phyloP scores from a whole-genome alignment of 2,888 invertebrate genomes.

The Cosmopolites sordidus region DNA sequence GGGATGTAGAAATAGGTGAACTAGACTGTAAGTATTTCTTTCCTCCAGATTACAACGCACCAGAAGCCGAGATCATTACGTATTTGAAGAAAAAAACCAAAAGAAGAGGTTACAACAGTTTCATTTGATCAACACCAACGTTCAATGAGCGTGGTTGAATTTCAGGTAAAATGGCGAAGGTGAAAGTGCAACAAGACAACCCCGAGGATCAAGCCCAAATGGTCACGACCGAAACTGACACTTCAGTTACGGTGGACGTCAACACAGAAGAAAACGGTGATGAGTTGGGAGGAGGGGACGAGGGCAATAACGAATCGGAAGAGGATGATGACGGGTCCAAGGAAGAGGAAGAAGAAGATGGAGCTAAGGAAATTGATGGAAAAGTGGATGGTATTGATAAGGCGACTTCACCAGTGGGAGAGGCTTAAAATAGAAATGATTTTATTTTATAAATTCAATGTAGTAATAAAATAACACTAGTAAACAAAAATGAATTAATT shows the following conservation, averaged over 20 bases:
- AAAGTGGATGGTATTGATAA: conserved; percentile 47
- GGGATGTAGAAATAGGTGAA: conserved; percentile 60
- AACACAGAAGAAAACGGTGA: conserved; percentile 21
- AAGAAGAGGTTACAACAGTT: conserved; percentile 39
- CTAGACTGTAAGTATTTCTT: conserved; percentile 65
- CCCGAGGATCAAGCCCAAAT: conserved; percentile 16
- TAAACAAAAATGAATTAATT: too few species aligned
- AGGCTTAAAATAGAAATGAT: not conserved
- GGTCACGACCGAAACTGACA: conserved; percentile 10
- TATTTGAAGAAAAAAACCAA: conserved; percentile 55
- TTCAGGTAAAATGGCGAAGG: conserved; percentile 17
- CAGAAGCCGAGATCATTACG: conserved; percentile 48
- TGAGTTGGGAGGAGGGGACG: conserved; percentile 26
- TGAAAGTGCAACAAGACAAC: conserved; percentile 4
- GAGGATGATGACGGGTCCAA: conserved; percentile 31
- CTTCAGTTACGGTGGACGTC: not conserved
- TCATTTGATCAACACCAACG: not conserved
- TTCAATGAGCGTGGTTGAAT: too few species aligned
- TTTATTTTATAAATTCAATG: too few species aligned
- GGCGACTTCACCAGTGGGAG: conserved; percentile 51
- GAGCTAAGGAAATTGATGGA: conserved; percentile 27
- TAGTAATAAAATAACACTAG: too few species aligned
- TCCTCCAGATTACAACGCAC: conserved; percentile 60
- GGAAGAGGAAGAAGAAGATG: conserved; percentile 13
- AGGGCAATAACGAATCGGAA: conserved; percentile 31